phyloP scores from a whole-genome alignment of 2,113 vertebrate species.

The Nannobrachium achirus region DNA sequence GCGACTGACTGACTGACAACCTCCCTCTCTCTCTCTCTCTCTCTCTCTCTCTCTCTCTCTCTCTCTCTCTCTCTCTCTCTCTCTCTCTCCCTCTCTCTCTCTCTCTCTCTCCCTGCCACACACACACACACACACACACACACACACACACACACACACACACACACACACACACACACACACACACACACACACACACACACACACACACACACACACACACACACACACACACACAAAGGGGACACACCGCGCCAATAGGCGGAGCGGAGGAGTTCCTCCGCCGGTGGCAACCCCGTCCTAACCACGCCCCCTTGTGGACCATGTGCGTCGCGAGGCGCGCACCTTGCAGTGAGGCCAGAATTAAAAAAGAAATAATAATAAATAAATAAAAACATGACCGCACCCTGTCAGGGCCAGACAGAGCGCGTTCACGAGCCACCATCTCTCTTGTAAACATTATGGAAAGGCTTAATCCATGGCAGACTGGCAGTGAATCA shows the following conservation, averaged over 20 bases:
- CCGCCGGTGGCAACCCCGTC: constrained; percentile 2
- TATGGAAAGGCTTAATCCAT: no score
- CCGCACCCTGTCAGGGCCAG: constrained; percentile 18
- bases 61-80: constrained; percentile 26
- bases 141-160: no score
- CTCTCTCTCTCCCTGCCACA: constrained; percentile 33
- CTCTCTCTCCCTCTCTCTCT: constrained; percentile 17
- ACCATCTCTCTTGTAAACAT: no score
- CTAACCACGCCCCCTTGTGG: constrained; percentile 46
- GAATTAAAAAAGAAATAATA: no score
- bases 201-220: no score
- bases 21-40: constrained; percentile 64
- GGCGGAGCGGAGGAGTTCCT: constrained; percentile 40
- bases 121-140: no score
- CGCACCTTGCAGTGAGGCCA: constrained; percentile 19
- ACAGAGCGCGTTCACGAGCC: constrained; percentile 1
- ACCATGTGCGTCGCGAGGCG: constrained; percentile 39
- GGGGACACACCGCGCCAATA: no score
- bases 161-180: constrained; percentile 17
- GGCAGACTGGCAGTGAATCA: no score
- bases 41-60: constrained; percentile 51
- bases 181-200: constrained; percentile 42
- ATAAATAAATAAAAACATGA: constrained; percentile 7
- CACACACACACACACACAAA: no score
- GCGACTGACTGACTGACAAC: constrained; percentile 19